These are phyloP conservation scores for Siderastrea siderea DNA, from an alignment of 92 coral and sea anemone species.

Conservation along the genomic window DNA sequence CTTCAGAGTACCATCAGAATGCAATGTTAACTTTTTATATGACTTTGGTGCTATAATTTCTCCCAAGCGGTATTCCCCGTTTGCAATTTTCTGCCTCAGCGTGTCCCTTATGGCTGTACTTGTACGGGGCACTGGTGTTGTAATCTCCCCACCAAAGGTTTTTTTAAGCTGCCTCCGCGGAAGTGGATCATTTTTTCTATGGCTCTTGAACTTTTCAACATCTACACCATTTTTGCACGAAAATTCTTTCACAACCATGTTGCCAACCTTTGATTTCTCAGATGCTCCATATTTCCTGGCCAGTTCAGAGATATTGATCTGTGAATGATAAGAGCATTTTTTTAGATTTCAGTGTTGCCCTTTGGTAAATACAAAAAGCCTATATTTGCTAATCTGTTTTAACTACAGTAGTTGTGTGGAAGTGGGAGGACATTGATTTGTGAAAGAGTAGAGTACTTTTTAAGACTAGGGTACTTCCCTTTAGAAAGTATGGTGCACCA, in stretches of 20 bases:
- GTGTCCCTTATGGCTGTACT: background rate
- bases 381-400: background rate
- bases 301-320: background rate
- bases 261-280: background rate
- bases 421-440: too few species aligned
- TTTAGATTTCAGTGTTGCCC: background rate
- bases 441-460: too few species aligned
- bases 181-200: background rate
- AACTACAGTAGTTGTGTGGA: too few species aligned
- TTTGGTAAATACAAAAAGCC: too few species aligned
- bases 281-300: background rate
- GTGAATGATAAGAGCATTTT: background rate
- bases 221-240: background rate
- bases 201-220: background rate
- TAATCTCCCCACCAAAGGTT: conserved; percentile 6
- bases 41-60: conserved; percentile 17
- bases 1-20: background rate
- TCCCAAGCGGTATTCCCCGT: conserved; percentile 15
- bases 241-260: conserved; percentile 6
- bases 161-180: background rate
- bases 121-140: conserved; percentile 12
- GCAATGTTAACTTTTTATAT: conserved; percentile 11
- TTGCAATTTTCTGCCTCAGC: background rate
- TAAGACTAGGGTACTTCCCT: too few species aligned
- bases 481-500: too few species aligned